These are phyloP conservation scores for Ahaetulla prasina DNA, from an alignment of 2,113 vertebrate species.

Conservation along the genomic window DNA sequence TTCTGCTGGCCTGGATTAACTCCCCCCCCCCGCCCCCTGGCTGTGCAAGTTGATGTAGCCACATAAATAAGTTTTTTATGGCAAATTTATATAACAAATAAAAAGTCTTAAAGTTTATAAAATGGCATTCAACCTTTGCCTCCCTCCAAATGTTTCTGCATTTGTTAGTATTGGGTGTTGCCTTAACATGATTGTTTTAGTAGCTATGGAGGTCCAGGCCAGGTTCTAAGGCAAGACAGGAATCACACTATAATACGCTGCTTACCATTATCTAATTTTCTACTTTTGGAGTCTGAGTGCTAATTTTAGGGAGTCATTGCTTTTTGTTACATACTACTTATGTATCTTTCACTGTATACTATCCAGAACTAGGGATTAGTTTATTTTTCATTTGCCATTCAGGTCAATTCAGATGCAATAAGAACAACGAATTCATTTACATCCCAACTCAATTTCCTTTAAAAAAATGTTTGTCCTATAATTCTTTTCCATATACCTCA, in stretches of 20 bases:
- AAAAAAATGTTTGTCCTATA: neutral
- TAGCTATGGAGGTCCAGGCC: neutral
- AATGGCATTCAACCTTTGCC: neutral
- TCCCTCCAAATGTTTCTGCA: neutral
- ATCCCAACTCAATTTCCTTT: neutral
- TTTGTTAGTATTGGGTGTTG: neutral
- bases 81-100: neutral
- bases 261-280: neutral
- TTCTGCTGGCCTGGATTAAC: neutral
- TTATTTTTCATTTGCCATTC: neutral
- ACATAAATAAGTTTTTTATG: neutral
- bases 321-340: neutral
- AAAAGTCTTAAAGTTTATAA: neutral
- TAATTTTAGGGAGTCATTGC: neutral
- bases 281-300: neutral
- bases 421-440: neutral
- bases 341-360: neutral
- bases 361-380: neutral
- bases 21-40: neutral
- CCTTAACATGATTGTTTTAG: neutral
- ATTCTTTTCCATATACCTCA: neutral
- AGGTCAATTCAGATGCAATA: neutral
- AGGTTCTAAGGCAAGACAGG: neutral
- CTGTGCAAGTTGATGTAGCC: neutral
- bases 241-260: neutral